These are phyloP conservation scores for Leiothrix lutea DNA, from an alignment of 2,113 vertebrate species.

Conservation along the genomic window DNA sequence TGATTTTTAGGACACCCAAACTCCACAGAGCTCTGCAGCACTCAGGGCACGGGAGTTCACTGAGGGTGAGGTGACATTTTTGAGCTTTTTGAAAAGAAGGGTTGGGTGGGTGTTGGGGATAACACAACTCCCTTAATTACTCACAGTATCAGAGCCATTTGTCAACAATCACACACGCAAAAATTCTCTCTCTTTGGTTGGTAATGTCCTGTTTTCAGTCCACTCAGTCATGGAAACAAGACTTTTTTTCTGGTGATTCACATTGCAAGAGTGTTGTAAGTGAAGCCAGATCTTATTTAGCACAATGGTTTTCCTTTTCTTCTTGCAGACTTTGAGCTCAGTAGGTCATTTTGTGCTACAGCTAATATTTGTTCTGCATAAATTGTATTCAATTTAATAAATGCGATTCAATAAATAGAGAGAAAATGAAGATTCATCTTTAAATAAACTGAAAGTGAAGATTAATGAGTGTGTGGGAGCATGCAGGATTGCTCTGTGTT, in stretches of 20 bases:
- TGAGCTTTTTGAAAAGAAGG: background rate
- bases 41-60: background rate
- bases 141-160: background rate
- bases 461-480: background rate
- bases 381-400: background rate
- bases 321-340: background rate
- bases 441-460: background rate
- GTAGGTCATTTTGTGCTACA: background rate
- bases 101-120: background rate
- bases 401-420: background rate
- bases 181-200: background rate
- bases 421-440: background rate
- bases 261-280: background rate
- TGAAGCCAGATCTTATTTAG: background rate
- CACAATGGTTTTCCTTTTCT: background rate
- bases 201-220: background rate
- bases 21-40: background rate
- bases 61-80: background rate
- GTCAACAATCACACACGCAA: background rate
- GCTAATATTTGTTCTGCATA: constrained; percentile 4
- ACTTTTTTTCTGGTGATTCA: background rate
- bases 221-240: background rate
- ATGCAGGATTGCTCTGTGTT: background rate
- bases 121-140: background rate
- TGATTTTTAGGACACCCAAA: background rate